These are phyloP conservation scores for Gorsachius magnificus DNA, from an alignment of 2,797 vertebrate genomes.

Conservation along the genomic window DNA sequence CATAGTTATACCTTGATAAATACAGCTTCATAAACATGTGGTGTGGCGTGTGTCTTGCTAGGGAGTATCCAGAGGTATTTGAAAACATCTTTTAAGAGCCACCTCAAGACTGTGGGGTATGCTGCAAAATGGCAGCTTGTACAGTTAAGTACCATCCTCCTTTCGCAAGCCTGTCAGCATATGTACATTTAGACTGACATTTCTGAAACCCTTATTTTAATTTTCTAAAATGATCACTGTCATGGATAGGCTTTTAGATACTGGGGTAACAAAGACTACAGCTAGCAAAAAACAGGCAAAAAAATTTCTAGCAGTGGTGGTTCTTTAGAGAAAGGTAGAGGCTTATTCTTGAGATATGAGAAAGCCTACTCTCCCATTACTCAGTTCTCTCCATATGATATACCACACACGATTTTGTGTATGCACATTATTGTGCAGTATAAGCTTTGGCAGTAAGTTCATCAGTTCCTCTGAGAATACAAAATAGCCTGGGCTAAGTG, in stretches of 20 bases:
- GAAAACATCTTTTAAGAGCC: not conserved
- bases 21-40: not conserved
- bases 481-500: not conserved
- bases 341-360: not conserved
- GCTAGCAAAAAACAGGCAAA: not conserved
- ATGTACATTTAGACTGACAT: not conserved
- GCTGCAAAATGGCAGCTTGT: not conserved
- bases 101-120: not conserved
- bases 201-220: not conserved
- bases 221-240: not conserved
- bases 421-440: not conserved
- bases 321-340: not conserved
- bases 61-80: not conserved
- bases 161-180: not conserved
- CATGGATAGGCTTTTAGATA: not conserved
- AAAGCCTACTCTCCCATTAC: not conserved
- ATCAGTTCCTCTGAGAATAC: not conserved
- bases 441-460: not conserved
- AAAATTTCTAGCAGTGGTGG: not conserved
- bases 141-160: not conserved
- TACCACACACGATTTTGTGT: accelerated
- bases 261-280: not conserved
- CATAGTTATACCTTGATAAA: not conserved
- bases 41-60: not conserved
- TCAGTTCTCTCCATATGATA: not conserved